These are phyloP conservation scores for Channa maculata DNA, from an alignment of 2,113 vertebrate genomes.

Conservation along the genomic window DNA sequence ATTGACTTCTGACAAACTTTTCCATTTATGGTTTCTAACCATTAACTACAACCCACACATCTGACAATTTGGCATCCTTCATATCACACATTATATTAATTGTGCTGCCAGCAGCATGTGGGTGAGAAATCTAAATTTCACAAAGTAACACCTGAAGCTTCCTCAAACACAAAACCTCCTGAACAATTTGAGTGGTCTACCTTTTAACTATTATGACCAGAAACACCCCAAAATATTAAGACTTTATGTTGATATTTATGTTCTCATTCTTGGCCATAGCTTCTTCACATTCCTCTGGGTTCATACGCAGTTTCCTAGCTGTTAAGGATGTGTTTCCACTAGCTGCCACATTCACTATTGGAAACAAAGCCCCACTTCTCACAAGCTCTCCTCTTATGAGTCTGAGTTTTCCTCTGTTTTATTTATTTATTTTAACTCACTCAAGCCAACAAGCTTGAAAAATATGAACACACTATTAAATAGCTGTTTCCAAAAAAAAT, in stretches of 20 bases:
- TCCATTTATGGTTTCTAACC: constrained; percentile 37
- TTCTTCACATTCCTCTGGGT: constrained; percentile 47
- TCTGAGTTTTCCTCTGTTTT: constrained; percentile 19
- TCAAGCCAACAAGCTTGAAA: constrained; percentile 25
- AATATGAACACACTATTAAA: constrained; percentile 58
- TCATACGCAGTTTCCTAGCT: constrained; percentile 55
- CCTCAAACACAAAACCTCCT: constrained; percentile 22
- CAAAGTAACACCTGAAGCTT: constrained; percentile 67
- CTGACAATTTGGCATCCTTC: constrained; percentile 40
- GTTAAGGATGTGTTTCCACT: constrained; percentile 1
- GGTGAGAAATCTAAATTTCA: constrained; percentile 53
- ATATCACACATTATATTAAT: neutral
- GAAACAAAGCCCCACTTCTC: constrained; percentile 17
- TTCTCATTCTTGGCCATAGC: constrained; percentile 23
- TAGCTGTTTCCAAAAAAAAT: constrained; percentile 43
- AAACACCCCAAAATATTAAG: constrained; percentile 6
- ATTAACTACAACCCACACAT: constrained; percentile 46
- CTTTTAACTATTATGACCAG: neutral
- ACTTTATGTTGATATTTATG: constrained; percentile 20
- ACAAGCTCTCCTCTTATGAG: constrained; percentile 34
- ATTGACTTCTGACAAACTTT: constrained; percentile 44
- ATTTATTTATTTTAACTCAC: constrained; percentile 2
- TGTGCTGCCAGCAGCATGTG: constrained; percentile 45
- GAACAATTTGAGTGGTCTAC: constrained; percentile 5
- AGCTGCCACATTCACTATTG: too few species aligned